phyloP scores from a whole-genome alignment of 2,113 vertebrate species.

The Motacilla tschutschensis region DNA sequence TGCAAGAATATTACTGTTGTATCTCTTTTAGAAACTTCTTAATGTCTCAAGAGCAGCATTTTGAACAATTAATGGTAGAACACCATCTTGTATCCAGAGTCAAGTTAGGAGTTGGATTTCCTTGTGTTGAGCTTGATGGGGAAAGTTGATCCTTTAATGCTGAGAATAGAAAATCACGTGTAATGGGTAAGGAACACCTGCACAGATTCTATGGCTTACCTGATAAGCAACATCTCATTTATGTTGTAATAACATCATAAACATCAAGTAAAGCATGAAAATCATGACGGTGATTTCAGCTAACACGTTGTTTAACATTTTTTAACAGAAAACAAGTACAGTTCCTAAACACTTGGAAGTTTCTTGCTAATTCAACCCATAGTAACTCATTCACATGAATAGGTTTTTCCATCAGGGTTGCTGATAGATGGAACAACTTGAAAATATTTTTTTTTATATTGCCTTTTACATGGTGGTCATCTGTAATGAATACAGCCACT shows the following conservation, averaged over 20 bases:
- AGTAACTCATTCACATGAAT: background rate
- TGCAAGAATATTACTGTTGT: background rate
- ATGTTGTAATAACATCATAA: background rate
- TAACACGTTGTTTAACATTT: background rate
- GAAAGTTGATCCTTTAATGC: background rate
- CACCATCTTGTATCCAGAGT: background rate
- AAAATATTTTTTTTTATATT: background rate
- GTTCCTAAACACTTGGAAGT: background rate
- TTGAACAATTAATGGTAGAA: background rate
- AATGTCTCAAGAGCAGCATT: background rate
- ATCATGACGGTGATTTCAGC: background rate
- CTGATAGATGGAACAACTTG: background rate
- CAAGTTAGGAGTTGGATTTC: background rate
- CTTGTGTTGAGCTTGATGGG: background rate
- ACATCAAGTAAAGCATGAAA: background rate
- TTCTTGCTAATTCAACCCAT: background rate
- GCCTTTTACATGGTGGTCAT: background rate
- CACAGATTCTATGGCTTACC: background rate
- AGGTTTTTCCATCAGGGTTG: background rate
- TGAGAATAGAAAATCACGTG: background rate
- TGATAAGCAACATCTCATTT: background rate
- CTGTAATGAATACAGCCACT: background rate
- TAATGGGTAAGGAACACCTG: background rate
- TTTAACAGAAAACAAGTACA: background rate
- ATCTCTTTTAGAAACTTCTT: background rate